Evolutionary conservation across 2,888 invertebrate genomes (phyloP).

Genomic region (Troilus luridus): DNA sequence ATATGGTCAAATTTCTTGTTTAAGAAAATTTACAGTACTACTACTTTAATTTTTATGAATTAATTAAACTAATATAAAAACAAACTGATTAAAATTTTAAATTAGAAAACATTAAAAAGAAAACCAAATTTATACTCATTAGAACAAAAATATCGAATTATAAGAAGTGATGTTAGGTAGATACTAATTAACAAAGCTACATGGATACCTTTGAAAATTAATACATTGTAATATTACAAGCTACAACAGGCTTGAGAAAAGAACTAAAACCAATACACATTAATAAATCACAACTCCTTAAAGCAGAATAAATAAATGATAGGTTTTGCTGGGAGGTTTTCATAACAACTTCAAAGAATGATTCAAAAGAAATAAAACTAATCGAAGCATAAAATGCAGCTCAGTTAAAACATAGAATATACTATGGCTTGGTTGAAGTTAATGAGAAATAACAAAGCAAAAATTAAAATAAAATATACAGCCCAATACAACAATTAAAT

Average conservation of each 20-base stretch:
- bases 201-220: not conserved
- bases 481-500: slow-evolving; percentile 57
- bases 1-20: not conserved
- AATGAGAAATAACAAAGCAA: not conserved
- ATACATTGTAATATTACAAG: not conserved
- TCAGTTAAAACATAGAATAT: not conserved
- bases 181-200: not conserved
- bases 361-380: not conserved
- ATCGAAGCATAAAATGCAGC: not conserved
- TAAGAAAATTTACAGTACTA: not conserved
- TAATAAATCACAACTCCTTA: slow-evolving; percentile 55
- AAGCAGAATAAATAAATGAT: slow-evolving; percentile 54
- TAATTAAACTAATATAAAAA: not conserved
- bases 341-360: not conserved
- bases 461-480: slow-evolving; percentile 10
- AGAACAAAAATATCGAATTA: not conserved
- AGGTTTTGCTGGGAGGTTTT: not conserved
- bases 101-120: too few species aligned
- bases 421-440: not conserved
- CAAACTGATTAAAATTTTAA: not conserved
- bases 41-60: not conserved
- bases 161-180: not conserved
- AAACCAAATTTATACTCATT: not conserved
- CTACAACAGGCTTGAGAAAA: slow-evolving; percentile 23
- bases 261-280: slow-evolving; percentile 29